Percentiles rank a stretch among this genome's conserved stretches.
phyloP scores from a whole-genome alignment of 2,797 vertebrate species.

The Cyclopterus lumpus region DNA sequence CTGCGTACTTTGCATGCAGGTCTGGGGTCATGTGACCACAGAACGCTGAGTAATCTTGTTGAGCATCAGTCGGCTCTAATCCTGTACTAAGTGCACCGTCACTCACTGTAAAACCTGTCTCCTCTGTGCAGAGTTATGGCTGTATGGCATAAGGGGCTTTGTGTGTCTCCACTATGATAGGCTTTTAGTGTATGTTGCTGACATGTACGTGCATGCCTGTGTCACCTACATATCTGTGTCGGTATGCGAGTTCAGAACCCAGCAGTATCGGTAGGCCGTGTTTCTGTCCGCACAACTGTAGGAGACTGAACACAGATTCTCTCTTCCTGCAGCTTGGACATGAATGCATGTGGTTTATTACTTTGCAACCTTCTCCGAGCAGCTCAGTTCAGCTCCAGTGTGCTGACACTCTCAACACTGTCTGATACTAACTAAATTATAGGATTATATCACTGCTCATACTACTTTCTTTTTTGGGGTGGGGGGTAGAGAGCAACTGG shows the following conservation, averaged over 20 bases:
- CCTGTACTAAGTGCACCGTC: conserved; percentile 43
- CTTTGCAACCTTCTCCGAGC: conserved; percentile 11
- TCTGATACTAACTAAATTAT: conserved; percentile 37
- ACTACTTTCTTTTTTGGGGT: too few relatives aligned
- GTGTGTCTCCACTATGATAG: neutral
- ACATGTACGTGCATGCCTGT: neutral
- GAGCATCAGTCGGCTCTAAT: conserved; percentile 70
- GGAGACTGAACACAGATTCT: neutral
- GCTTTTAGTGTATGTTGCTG: conserved; percentile 3
- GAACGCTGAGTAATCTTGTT: conserved; percentile 66
- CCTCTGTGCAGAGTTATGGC: conserved; percentile 4
- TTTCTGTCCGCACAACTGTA: neutral
- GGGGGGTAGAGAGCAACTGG: conserved; percentile 16
- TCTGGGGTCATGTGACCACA: conserved; percentile 57
- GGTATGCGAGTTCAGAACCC: neutral
- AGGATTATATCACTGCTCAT: conserved; percentile 26
- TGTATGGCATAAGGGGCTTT: conserved; percentile 6
- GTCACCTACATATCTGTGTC: conserved; percentile 4
- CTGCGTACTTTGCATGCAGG: conserved; percentile 24
- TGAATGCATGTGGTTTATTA: conserved; percentile 34
- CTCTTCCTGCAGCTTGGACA: conserved; percentile 11
- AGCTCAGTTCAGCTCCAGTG: conserved; percentile 29
- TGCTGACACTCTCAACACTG: conserved; percentile 14
- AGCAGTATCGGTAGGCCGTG: neutral
- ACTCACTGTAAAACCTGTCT: conserved; percentile 37